Evolutionary conservation across 2,113 vertebrate species (phyloP).

Genomic region (Gavia stellata): DNA sequence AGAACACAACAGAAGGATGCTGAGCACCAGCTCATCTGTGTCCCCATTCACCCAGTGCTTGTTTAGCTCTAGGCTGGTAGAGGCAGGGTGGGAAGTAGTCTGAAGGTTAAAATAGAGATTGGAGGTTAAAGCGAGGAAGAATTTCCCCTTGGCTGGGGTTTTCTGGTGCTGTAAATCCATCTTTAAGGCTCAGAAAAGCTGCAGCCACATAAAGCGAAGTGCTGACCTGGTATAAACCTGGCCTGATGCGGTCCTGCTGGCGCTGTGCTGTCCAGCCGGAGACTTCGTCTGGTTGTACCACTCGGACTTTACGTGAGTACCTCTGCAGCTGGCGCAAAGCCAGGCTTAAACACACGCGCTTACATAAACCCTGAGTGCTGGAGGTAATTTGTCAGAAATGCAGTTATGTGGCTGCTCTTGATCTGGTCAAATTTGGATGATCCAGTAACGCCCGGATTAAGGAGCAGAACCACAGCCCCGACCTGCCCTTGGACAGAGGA

Average conservation of each 20-base stretch:
- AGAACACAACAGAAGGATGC: background rate
- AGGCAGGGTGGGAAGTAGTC: background rate
- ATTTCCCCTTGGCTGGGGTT: background rate
- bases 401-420: background rate
- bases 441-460: background rate
- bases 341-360: background rate
- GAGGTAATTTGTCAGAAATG: background rate
- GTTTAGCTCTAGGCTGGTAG: background rate
- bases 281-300: background rate
- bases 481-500: background rate
- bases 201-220: background rate
- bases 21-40: background rate
- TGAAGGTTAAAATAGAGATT: background rate
- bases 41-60: background rate
- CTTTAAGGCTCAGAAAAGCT: background rate
- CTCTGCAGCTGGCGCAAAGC: background rate
- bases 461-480: background rate
- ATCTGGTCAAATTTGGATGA: background rate
- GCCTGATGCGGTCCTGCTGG: background rate
- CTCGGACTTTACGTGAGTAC: rapidly evolving
- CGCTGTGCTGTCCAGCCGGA: rapidly evolving
- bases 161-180: background rate
- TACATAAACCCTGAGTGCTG: background rate
- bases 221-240: background rate
- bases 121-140: background rate